phyloP scores from a whole-genome alignment of 2,113 vertebrate genomes.

The Halichoerus grypus region DNA sequence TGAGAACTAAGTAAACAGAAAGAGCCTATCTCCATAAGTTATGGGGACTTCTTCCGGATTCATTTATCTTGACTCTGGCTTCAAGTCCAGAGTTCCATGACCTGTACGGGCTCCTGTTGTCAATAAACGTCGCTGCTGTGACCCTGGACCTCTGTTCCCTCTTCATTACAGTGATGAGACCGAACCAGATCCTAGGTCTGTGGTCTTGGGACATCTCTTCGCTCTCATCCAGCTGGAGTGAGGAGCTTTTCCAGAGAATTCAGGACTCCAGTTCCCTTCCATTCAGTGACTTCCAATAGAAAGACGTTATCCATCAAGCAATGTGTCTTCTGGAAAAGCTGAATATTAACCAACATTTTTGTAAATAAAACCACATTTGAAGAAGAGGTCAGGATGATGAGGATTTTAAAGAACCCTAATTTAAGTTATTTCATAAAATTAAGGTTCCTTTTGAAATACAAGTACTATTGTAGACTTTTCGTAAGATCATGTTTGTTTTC shows the following conservation, averaged over 20 bases:
- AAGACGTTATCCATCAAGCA: not conserved
- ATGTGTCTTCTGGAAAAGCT: not conserved
- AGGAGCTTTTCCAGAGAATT: not conserved
- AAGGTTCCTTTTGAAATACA: conserved; percentile 51
- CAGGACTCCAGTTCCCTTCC: not conserved
- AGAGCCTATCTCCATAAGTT: not conserved
- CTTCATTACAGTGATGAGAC: not conserved
- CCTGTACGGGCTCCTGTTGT: not conserved
- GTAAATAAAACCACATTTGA: not conserved
- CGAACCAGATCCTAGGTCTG: not conserved
- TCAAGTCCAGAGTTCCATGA: not conserved
- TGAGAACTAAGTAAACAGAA: not conserved
- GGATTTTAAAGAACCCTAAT: not conserved
- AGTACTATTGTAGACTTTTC: not conserved
- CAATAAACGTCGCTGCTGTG: not conserved
- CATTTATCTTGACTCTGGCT: not conserved
- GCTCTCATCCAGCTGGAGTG: not conserved
- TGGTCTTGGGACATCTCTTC: not conserved
- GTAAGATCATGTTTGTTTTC: not conserved
- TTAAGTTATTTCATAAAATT: not conserved
- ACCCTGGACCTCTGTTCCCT: not conserved
- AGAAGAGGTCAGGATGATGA: not conserved
- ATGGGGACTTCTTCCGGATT: not conserved
- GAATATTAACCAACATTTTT: not conserved
- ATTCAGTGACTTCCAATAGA: not conserved